These are phyloP conservation scores for Peucedramus taeniatus DNA, from an alignment of 2,113 vertebrate species.

Conservation along the genomic window DNA sequence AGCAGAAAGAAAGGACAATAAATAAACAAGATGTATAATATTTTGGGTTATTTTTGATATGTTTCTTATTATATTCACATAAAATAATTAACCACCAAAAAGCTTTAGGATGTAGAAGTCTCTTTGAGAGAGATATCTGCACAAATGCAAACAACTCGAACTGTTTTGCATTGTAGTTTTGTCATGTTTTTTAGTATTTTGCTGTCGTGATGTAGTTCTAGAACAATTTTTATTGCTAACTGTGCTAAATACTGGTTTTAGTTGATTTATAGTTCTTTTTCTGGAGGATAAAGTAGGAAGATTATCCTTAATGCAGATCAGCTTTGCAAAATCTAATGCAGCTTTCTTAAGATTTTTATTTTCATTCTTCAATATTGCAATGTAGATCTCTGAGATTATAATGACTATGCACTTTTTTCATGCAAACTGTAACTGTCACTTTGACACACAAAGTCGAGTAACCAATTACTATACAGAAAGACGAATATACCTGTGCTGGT, in stretches of 20 bases:
- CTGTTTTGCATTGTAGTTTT: constrained; percentile 12
- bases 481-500: not conserved
- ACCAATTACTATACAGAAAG: not conserved
- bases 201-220: not conserved
- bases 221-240: constrained; percentile 17
- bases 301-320: constrained; percentile 19
- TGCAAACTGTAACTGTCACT: not conserved
- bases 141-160: not conserved
- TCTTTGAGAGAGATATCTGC: not conserved
- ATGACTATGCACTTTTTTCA: constrained; percentile 1
- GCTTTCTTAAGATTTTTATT: not conserved
- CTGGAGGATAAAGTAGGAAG: not conserved
- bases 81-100: not conserved
- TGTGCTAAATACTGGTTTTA: constrained; percentile 54
- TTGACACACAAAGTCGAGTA: not conserved
- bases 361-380: not conserved
- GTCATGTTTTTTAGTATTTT: constrained; percentile 31
- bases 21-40: not conserved
- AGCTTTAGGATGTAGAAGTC: not conserved
- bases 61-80: not conserved
- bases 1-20: not conserved
- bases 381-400: not conserved
- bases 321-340: constrained; percentile 1
- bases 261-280: constrained; percentile 50
- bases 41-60: not conserved